Evolutionary conservation across 2,113 vertebrate genomes (phyloP).

Genomic region (Cinclus mexicanus): DNA sequence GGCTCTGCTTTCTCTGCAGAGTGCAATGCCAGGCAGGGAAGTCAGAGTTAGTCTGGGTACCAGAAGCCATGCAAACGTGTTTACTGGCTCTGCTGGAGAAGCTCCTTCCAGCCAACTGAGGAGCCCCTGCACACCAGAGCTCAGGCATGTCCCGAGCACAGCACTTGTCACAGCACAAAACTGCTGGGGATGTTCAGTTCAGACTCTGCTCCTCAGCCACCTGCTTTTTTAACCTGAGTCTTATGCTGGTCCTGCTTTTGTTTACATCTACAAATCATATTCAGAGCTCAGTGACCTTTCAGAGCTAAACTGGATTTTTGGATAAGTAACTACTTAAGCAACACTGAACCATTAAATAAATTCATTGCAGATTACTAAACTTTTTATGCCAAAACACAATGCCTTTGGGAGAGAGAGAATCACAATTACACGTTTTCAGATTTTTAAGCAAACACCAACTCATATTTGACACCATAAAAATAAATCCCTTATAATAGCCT

Average conservation of each 20-base stretch:
- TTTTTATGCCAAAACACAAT: background rate
- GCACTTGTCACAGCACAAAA: background rate
- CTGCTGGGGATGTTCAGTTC: background rate
- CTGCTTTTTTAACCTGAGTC: background rate
- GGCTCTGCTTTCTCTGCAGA: background rate
- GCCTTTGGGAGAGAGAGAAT: accelerated
- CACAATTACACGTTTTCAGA: background rate
- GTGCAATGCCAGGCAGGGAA: background rate
- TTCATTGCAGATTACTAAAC: background rate
- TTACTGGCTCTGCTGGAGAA: background rate
- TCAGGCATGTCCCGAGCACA: background rate
- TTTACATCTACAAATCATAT: background rate
- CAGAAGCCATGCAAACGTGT: background rate
- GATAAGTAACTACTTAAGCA: background rate
- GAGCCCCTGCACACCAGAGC: background rate
- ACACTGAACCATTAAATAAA: background rate
- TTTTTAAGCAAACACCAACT: background rate
- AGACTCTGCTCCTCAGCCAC: background rate
- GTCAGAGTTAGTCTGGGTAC: background rate
- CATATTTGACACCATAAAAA: background rate
- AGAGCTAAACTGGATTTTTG: background rate
- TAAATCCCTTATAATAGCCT: background rate
- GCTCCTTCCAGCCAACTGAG: background rate
- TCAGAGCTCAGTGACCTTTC: constrained; percentile 7
- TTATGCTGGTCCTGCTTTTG: background rate